Evolutionary conservation across 1,140 invertebrate genomes (phyloP).

Genomic region (Papilio dardanus): DNA sequence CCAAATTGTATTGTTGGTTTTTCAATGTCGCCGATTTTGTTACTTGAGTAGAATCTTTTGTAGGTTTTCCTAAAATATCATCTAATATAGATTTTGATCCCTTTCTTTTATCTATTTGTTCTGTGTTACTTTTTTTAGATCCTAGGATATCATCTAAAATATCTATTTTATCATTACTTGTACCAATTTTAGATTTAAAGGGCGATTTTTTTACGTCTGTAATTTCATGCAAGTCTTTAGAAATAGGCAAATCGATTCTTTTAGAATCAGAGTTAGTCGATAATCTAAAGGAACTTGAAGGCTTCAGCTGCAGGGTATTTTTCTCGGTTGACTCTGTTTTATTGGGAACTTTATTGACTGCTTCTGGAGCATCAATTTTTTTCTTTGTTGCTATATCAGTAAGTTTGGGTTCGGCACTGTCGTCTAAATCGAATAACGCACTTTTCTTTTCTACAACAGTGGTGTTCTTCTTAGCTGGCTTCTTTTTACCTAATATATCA

Average conservation of each 20-base stretch:
- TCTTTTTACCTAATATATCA: constrained; percentile 75
- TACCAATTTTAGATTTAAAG: constrained; percentile 55
- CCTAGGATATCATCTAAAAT: constrained; percentile 55
- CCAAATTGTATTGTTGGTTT: constrained; percentile 68
- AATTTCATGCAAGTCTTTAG: constrained; percentile 43
- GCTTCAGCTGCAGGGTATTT: constrained; percentile 42
- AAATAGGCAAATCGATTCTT: constrained; percentile 22
- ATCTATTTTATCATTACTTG: constrained; percentile 58
- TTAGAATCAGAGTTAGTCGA: constrained; percentile 40
- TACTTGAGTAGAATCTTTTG: constrained; percentile 50
- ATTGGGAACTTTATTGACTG: constrained; percentile 44
- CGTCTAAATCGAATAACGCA: constrained; percentile 70
- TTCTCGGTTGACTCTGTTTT: constrained; percentile 40
- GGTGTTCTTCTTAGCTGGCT: constrained; percentile 59
- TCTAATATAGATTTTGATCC: constrained; percentile 71
- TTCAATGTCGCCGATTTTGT: constrained; percentile 51
- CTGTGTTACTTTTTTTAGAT: constrained; percentile 56
- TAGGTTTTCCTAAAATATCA: constrained; percentile 67
- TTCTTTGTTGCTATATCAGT: constrained; percentile 21
- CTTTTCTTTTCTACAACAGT: constrained; percentile 66
- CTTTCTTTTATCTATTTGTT: constrained; percentile 67
- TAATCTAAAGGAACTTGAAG: constrained; percentile 53
- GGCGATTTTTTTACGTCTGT: constrained; percentile 58
- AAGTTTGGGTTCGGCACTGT: constrained; percentile 45
- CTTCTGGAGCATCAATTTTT: constrained; percentile 30